phyloP scores from a whole-genome alignment of 2,888 invertebrate genomes.

The Galerucella nymphaeae region DNA sequence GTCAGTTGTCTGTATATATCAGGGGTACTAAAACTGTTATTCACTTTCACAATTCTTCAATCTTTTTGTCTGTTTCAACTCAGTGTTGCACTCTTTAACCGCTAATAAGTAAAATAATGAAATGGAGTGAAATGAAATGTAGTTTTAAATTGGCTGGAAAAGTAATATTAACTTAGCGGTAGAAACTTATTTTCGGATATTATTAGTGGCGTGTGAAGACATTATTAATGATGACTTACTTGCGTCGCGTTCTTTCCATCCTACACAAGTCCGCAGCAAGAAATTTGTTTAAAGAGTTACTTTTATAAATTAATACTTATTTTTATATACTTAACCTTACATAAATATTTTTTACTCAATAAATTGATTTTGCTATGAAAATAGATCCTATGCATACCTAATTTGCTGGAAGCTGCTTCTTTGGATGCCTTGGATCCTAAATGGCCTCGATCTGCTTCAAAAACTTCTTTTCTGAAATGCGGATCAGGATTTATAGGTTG shows the following conservation, averaged over 20 bases:
- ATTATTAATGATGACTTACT: conserved; percentile 70
- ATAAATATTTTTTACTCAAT: too few species aligned
- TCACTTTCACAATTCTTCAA: too few species aligned
- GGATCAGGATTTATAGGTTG: conserved; percentile 72
- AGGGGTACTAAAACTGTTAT: too few species aligned
- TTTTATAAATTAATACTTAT: background rate
- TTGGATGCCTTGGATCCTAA: conserved; percentile 58
- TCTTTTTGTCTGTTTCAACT: background rate
- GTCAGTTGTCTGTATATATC: too few species aligned
- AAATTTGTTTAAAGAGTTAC: background rate
- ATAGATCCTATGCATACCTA: conserved; percentile 42
- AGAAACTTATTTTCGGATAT: conserved; percentile 7
- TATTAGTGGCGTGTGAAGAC: conserved; percentile 1
- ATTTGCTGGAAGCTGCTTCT: conserved; percentile 46
- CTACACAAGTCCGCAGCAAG: conserved; percentile 60
- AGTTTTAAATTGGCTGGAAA: conserved; percentile 8
- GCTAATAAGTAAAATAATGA: background rate
- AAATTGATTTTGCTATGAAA: background rate
- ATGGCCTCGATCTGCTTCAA: conserved; percentile 66
- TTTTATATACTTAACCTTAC: background rate
- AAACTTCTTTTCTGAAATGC: conserved; percentile 73
- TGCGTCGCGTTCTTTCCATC: conserved; percentile 81
- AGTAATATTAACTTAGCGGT: conserved; percentile 24
- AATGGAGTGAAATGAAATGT: conserved; percentile 9
- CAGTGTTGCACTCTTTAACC: background rate